These are phyloP conservation scores for Sturmia bella DNA, from an alignment of 2,888 invertebrate species.

Conservation along the genomic window DNA sequence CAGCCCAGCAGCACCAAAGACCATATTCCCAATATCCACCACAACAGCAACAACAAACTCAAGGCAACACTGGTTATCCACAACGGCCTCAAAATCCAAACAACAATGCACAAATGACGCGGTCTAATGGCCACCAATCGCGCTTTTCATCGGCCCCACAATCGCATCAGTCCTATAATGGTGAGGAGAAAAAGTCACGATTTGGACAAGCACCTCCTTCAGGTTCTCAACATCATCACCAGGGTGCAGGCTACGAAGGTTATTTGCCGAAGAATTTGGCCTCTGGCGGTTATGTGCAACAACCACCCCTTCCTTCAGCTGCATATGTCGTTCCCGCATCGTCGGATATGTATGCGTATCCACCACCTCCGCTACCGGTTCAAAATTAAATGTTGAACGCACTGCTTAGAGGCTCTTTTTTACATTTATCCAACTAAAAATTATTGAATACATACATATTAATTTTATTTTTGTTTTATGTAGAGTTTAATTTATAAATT, in stretches of 20 bases:
- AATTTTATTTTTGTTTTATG: slow-evolving; percentile 32
- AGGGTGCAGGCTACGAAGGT: slow-evolving; percentile 47
- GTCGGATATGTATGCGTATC: slow-evolving; percentile 79
- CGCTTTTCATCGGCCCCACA: slow-evolving; percentile 74
- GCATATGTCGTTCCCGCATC: slow-evolving; percentile 79
- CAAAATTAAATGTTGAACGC: slow-evolving; percentile 75
- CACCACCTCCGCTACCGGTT: slow-evolving; percentile 81
- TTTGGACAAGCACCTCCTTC: slow-evolving; percentile 64
- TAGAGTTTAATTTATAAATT: slow-evolving; percentile 43
- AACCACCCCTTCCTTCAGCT: slow-evolving; percentile 69
- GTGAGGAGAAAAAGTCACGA: slow-evolving; percentile 73
- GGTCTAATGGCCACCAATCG: slow-evolving; percentile 75
- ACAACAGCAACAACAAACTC: slow-evolving; percentile 50
- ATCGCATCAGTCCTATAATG: slow-evolving; percentile 60
- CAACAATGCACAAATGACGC: slow-evolving; percentile 66
- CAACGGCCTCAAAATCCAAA: slow-evolving; percentile 45
- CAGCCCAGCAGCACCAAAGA: slow-evolving; percentile 71
- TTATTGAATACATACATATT: slow-evolving; percentile 22
- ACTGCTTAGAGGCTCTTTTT: slow-evolving; percentile 58
- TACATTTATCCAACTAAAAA: slow-evolving; percentile 11
- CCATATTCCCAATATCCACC: slow-evolving; percentile 65
- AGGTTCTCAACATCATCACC: slow-evolving; percentile 22
- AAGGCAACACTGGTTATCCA: slow-evolving; percentile 51
- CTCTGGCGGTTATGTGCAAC: slow-evolving; percentile 71
- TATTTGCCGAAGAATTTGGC: slow-evolving; percentile 62